These are phyloP conservation scores for Drosophila borborema DNA, from an alignment of 2,888 invertebrate species.

Conservation along the genomic window DNA sequence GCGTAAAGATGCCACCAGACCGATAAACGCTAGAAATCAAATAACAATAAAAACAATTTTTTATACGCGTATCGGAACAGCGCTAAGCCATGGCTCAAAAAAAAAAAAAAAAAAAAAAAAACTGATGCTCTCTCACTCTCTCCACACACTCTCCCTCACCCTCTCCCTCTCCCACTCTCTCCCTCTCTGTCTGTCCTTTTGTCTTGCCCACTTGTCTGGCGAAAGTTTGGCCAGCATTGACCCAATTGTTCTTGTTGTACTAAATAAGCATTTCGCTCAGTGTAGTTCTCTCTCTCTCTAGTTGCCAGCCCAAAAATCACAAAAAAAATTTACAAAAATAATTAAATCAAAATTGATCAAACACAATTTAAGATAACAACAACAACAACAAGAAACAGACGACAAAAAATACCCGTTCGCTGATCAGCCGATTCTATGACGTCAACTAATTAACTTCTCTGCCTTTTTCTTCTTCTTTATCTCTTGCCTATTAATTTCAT, in stretches of 20 bases:
- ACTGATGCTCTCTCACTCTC: not conserved
- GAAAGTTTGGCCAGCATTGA: conserved; percentile 55
- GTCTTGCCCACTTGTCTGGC: conserved; percentile 18
- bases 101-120: not conserved
- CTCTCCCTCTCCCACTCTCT: not conserved
- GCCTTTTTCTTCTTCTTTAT: not conserved
- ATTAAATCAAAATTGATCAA: conserved; percentile 13
- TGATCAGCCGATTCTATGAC: not conserved
- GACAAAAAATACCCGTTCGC: conserved; percentile 2
- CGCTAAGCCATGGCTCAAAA: conserved; percentile 20
- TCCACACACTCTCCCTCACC: conserved; percentile 2
- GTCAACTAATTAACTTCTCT: not conserved
- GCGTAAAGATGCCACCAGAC: conserved; percentile 75
- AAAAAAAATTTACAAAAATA: not conserved
- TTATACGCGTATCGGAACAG: conserved; percentile 51
- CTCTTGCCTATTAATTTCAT: not conserved
- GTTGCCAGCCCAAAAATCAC: conserved; percentile 19
- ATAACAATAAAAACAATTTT: conserved; percentile 74
- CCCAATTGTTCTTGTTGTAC: conserved; percentile 42
- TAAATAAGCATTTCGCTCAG: conserved; percentile 54
- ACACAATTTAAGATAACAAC: not conserved
- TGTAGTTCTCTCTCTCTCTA: conserved; percentile 26
- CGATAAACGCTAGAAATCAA: conserved; percentile 76
- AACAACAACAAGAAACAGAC: not conserved
- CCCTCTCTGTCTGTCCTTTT: not conserved